phyloP scores from a whole-genome alignment of 1,140 invertebrate genomes.

The Steinernema feltiae region DNA sequence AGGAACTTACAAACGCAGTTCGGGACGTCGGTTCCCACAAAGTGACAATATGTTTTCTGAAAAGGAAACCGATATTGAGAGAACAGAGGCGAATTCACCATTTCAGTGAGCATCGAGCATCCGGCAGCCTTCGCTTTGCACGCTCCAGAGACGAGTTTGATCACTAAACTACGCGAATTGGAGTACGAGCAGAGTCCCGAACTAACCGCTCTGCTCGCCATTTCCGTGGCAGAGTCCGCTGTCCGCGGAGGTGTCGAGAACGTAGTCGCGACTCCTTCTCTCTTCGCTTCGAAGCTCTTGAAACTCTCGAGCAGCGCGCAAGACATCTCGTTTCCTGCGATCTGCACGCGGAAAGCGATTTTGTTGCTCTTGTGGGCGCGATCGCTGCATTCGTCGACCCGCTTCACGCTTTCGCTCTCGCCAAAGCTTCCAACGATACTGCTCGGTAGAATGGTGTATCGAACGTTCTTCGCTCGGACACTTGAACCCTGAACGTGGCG shows the following conservation, averaged over 20 bases:
- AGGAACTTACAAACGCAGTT: not conserved
- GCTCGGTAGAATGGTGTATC: not conserved
- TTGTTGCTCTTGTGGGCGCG: not conserved
- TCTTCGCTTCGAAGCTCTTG: not conserved
- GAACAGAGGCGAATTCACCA: not conserved
- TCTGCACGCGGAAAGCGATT: not conserved
- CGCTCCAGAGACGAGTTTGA: constrained; percentile 1
- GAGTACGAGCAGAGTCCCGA: not conserved
- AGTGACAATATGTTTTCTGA: not conserved
- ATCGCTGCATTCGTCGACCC: not conserved
- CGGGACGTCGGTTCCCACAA: not conserved
- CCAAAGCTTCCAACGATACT: not conserved
- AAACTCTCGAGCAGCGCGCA: not conserved
- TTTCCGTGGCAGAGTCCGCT: not conserved
- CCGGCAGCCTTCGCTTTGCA: not conserved
- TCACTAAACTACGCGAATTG: not conserved
- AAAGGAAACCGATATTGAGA: not conserved
- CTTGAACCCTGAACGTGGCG: too few species aligned
- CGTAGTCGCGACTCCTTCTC: not conserved
- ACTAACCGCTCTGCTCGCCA: not conserved
- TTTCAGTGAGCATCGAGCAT: not conserved
- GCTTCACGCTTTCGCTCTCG: not conserved
- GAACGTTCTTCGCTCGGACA: too few species aligned
- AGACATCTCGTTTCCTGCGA: not conserved
- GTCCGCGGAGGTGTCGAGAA: not conserved